phyloP scores from a whole-genome alignment of 2,888 invertebrate genomes.

The Penaeus monodon region DNA sequence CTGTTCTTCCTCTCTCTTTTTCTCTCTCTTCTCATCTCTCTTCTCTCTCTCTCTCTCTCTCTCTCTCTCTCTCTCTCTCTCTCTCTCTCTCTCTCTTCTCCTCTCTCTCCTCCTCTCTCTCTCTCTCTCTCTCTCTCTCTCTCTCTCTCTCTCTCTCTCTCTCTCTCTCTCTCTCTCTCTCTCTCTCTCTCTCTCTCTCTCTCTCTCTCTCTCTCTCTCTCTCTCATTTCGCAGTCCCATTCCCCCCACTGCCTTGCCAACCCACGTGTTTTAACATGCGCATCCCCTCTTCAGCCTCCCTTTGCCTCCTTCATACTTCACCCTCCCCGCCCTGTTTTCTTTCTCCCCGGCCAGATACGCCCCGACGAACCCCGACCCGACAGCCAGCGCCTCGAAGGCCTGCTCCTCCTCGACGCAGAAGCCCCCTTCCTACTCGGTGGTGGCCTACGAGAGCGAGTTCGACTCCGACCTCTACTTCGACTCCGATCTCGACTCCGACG shows the following conservation, averaged over 20 bases:
- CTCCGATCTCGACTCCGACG: conserved; percentile 46
- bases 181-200: not conserved
- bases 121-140: too few relatives aligned
- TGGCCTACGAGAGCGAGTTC: conserved; percentile 36
- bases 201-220: not conserved
- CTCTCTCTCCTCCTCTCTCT: too few relatives aligned
- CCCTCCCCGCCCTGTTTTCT: not conserved
- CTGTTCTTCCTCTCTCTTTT: too few relatives aligned
- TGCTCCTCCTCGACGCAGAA: too few relatives aligned
- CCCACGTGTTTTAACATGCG: not conserved
- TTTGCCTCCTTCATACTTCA: not conserved
- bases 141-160: too few relatives aligned
- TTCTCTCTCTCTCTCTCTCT: too few relatives aligned
- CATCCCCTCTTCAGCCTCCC: not conserved
- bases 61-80: too few relatives aligned
- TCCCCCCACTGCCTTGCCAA: not conserved
- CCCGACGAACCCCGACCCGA: not conserved
- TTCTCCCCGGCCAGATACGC: conserved; percentile 21
- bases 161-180: not conserved
- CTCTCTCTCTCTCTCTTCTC: too few relatives aligned
- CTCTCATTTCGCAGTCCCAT: not conserved
- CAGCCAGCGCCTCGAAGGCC: not conserved
- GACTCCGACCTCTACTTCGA: conserved; percentile 41
- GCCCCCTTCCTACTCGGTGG: conserved; percentile 4
- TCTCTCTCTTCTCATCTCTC: too few relatives aligned